Percentiles rank a stretch among this genome's conserved stretches.
These are phyloP conservation scores for Acanthosoma haemorrhoidale DNA, from an alignment of 2,888 invertebrate species.

Conservation along the genomic window DNA sequence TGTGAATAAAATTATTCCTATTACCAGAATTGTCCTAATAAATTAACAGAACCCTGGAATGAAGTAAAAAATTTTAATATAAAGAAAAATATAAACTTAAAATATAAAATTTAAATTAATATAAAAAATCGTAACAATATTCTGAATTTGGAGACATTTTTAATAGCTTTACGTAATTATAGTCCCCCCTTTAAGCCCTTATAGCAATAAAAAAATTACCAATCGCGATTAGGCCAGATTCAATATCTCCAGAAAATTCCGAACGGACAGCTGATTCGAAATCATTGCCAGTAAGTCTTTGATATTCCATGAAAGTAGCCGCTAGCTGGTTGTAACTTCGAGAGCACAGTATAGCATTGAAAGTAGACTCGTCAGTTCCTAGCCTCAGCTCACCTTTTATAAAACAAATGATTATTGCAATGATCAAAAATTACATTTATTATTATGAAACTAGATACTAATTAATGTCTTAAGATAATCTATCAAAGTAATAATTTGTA, in stretches of 20 bases:
- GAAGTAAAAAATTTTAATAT: no score
- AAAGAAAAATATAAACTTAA: no score
- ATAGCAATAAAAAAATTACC: slow-evolving; percentile 45
- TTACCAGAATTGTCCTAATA: no score
- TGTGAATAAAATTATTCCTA: no score
- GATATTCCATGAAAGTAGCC: slow-evolving; percentile 63
- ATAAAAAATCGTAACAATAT: no score
- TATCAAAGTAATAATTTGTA: slow-evolving; percentile 30
- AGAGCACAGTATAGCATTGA: slow-evolving; percentile 77
- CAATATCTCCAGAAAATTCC: slow-evolving; percentile 78
- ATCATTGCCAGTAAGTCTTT: slow-evolving; percentile 68
- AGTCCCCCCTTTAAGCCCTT: no score
- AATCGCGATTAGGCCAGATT: slow-evolving; percentile 74
- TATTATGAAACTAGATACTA: neutral
- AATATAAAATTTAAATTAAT: no score
- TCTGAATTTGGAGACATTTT: no score
- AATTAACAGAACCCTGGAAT: no score
- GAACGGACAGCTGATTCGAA: slow-evolving; percentile 73
- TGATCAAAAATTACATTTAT: neutral
- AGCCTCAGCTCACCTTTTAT: slow-evolving; percentile 53
- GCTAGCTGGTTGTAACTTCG: slow-evolving; percentile 64
- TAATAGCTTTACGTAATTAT: no score
- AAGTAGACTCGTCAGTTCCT: slow-evolving; percentile 81
- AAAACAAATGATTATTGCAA: slow-evolving; percentile 19
- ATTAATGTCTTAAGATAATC: slow-evolving; percentile 18